Evolutionary conservation across 2,797 vertebrate species (phyloP).

Genomic region (Australoheros facetus): DNA sequence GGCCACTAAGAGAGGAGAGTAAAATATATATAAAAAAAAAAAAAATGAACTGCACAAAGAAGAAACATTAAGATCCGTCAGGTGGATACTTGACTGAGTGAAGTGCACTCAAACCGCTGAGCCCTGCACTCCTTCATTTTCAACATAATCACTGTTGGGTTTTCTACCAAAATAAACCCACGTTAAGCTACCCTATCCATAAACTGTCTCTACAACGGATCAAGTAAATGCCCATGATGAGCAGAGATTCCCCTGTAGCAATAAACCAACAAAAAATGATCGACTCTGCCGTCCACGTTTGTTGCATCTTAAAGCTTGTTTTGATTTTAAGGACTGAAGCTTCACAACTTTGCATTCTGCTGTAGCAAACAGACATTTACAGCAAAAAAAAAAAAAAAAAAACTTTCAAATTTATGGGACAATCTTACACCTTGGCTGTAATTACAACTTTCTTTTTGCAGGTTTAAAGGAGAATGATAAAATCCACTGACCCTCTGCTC

Average conservation of each 20-base stretch:
- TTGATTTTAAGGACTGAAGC: neutral
- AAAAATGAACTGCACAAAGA: neutral
- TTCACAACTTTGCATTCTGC: neutral
- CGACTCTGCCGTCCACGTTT: accelerated
- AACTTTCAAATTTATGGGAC: neutral
- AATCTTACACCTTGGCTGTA: neutral
- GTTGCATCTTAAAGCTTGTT: neutral
- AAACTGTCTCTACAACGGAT: neutral
- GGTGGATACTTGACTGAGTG: neutral
- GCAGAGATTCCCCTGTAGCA: too few relatives aligned
- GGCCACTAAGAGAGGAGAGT: neutral
- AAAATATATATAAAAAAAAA: neutral
- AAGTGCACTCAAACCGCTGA: neutral
- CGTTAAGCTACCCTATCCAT: neutral
- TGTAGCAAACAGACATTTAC: neutral
- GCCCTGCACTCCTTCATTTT: neutral
- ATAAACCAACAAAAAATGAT: too few relatives aligned
- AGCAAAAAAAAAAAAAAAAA: neutral
- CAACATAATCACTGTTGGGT: neutral
- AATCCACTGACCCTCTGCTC: conserved; percentile 74
- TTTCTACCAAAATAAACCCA: neutral
- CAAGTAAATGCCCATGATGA: neutral
- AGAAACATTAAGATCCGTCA: neutral
- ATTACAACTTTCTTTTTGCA: neutral
- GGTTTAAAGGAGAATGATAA: neutral